phyloP scores from a whole-genome alignment of 2,888 invertebrate genomes.

The Odontocolon sp. region DNA sequence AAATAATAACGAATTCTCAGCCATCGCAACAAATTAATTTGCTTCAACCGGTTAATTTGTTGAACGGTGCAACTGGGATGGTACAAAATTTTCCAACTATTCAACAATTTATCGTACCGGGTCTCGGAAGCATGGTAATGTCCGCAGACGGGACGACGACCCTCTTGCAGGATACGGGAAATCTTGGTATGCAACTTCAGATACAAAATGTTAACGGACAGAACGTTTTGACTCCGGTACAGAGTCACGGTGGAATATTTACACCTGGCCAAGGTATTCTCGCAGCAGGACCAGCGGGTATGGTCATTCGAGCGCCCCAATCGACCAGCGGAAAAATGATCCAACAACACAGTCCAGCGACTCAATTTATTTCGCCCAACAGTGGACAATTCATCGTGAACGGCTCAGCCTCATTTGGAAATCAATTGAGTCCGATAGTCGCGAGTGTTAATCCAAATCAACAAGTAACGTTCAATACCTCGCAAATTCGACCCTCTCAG shows the following conservation, averaged over 20 bases:
- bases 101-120: constrained; percentile 92
- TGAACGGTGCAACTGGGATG: constrained; percentile 87
- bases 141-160: constrained; percentile 89
- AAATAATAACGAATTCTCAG: constrained; percentile 84
- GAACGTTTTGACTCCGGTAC: constrained; percentile 88
- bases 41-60: constrained; percentile 90
- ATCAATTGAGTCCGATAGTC: constrained; percentile 90
- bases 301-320: constrained; percentile 88
- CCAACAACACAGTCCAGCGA: constrained; percentile 85
- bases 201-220: constrained; percentile 91
- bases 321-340: constrained; percentile 86
- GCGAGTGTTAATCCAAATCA: constrained; percentile 88
- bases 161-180: constrained; percentile 85
- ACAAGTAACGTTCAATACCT: constrained; percentile 84
- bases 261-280: constrained; percentile 86
- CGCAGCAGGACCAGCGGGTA: constrained; percentile 86
- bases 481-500: constrained; percentile 79
- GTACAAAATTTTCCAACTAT: constrained; percentile 90
- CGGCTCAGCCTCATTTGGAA: constrained; percentile 86
- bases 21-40: constrained; percentile 86
- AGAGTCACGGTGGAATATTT: constrained; percentile 85
- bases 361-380: constrained; percentile 89
- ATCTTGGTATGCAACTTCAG: constrained; percentile 88
- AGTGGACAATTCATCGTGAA: constrained; percentile 89
- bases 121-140: constrained; percentile 92